Percentiles rank a stretch among this genome's conserved stretches.
Evolutionary conservation across 2,113 vertebrate species (phyloP).

Genomic region (Triplophysa tibetana): DNA sequence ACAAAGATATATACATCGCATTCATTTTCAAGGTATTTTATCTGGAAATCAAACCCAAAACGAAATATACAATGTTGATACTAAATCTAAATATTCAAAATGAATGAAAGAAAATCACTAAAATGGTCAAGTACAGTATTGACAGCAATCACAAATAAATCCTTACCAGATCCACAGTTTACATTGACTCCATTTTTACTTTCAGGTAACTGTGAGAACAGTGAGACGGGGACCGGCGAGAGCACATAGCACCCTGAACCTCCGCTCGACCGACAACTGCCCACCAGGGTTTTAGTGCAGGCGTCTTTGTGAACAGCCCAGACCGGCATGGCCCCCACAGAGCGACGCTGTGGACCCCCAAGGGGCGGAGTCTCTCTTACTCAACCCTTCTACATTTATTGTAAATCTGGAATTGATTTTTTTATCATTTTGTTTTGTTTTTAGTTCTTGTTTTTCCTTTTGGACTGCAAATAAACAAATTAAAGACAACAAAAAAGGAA

Average conservation of each 20-base stretch:
- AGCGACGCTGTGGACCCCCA: slow-evolving; percentile 78
- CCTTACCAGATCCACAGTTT: no score
- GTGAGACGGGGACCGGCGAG: slow-evolving; percentile 80
- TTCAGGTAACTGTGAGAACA: slow-evolving; percentile 85
- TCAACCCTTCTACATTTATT: slow-evolving; percentile 73
- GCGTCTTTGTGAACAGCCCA: slow-evolving; percentile 79
- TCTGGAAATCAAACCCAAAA: no score
- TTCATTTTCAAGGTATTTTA: no score
- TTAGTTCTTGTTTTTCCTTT: slow-evolving; percentile 71
- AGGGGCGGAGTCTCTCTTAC: slow-evolving; percentile 68
- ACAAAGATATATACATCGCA: no score
- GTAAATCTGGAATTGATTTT: slow-evolving; percentile 74
- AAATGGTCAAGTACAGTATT: no score
- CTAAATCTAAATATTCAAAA: no score
- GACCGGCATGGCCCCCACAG: slow-evolving; percentile 73
- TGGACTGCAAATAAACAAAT: slow-evolving; percentile 82
- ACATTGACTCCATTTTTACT: slow-evolving; percentile 13
- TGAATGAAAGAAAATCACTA: no score
- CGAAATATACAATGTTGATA: no score
- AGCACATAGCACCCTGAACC: slow-evolving; percentile 85
- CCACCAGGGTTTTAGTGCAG: slow-evolving; percentile 71
- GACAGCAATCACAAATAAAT: no score
- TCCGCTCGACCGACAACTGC: slow-evolving; percentile 78
- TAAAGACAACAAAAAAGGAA: slow-evolving; percentile 47
- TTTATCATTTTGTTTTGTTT: slow-evolving; percentile 75